Base-by-base conservation (phyloP, 2,113 vertebrate genomes). In the Leucopsar rothschildi region DNA sequence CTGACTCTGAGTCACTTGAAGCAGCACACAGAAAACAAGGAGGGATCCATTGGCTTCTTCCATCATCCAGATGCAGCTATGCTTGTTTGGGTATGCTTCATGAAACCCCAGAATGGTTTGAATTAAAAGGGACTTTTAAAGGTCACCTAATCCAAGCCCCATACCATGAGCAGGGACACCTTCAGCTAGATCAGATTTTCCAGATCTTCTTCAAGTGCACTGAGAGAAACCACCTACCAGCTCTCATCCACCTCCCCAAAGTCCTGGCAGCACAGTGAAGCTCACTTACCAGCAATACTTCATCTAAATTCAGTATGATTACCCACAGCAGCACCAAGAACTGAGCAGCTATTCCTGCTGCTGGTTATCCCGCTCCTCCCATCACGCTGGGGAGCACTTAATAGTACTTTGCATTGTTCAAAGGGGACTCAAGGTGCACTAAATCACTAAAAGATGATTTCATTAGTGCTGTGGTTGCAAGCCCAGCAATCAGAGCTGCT, bases 181-280 rank as follows among this genome's bases (percentile, higher is more conserved):
- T 77, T 70, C 40, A 56, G 14, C 35, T 28, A 56, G 12, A 42
- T 20, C 29, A 35, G 22, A 33, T 39, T 47, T 37, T 37, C 44
- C 69, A 87, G 9, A 35, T 24, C 28, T 31, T 24, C 31, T 31
- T 18, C 29, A 42, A 47, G 31, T 5, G 11, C 65, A 15, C 11
- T 40, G 23, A 35, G 39, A 65, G 22, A 80, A 90, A 5, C 1
- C 25, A 87, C 29, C 37, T 19, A 33, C 10, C 57, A 80, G 35
- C 40, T 42, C 44, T 44, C 13, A 56, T 42, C 16, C 53, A 64
- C 19, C 22, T 75, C 73, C 25, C 31, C 77, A 28, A 7, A 13
- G 50, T 25, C 71, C 83, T n/a, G 12, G 42, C 25, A 56, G 52
- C 16, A 21, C 0, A 6, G 53, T 2, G 45, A 29, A 9, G 2